A percentile compares a stretch with the other conserved stretches of the same genome.
Evolutionary conservation across 2,113 vertebrate genomes (phyloP).

Genomic region (Varanus salvator): DNA sequence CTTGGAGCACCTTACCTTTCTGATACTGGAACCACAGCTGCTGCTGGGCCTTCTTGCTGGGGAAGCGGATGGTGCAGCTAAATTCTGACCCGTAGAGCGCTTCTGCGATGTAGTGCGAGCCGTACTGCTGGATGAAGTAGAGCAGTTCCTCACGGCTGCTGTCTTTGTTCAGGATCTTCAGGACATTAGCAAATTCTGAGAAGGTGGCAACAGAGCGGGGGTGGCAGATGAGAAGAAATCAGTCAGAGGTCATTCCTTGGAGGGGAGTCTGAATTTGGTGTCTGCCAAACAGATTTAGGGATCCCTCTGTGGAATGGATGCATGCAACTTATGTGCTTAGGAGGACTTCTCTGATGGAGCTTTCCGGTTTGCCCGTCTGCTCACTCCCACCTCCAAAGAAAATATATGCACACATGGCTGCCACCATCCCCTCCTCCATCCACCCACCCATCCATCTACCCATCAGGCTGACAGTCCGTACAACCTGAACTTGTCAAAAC

Average conservation of each 20-base stretch:
- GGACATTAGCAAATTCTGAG: constrained; percentile 91
- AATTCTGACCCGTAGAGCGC: constrained; percentile 95
- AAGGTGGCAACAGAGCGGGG: not conserved
- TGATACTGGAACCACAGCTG: constrained; percentile 99
- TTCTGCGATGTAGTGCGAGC: constrained; percentile 94
- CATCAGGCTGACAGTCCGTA: not conserved
- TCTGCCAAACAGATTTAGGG: not conserved
- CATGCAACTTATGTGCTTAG: not conserved
- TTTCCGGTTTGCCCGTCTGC: not conserved
- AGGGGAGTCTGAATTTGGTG: not conserved
- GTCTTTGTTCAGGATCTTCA: constrained; percentile 92
- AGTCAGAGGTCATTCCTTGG: not conserved
- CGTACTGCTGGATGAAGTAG: constrained; percentile 91
- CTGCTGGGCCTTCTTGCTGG: constrained; percentile 98
- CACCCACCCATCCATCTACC: too few species aligned
- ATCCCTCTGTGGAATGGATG: fast-evolving
- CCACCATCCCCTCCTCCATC: too few species aligned
- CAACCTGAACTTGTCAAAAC: not conserved
- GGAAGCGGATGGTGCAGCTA: constrained; percentile 95
- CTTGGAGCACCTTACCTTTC: constrained; percentile 86
- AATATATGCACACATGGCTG: too few species aligned
- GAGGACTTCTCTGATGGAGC: not conserved
- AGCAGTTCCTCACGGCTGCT: constrained; percentile 94
- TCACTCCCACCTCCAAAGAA: not conserved
- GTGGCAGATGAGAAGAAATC: not conserved